A percentile compares a stretch with the other conserved stretches of the same genome.
phyloP scores from a whole-genome alignment of 2,888 invertebrate genomes.

The Microctonus aethiopoides region DNA sequence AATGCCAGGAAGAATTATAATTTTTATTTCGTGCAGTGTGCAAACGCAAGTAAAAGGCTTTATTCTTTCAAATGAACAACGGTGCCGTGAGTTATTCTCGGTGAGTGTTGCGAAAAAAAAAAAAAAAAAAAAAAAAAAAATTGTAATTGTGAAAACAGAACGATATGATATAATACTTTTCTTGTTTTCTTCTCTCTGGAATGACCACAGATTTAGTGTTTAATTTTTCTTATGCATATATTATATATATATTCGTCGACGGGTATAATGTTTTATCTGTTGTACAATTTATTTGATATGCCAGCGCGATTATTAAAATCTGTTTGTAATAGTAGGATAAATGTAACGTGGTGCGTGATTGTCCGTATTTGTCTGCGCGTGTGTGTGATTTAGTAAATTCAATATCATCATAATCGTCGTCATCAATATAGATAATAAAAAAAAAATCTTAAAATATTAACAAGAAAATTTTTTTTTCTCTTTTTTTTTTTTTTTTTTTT shows the following conservation, averaged over 20 bases:
- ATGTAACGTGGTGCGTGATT: not conserved
- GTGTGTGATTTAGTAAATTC: not conserved
- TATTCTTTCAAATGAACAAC: not conserved
- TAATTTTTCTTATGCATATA: conserved; percentile 1
- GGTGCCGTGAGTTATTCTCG: conserved; percentile 22
- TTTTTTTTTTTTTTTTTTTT: not conserved
- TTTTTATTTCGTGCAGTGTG: conserved; percentile 2
- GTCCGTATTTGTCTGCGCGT: not conserved
- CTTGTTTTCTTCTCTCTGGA: not conserved
- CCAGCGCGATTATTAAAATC: conserved; percentile 1
- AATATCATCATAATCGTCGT: conserved; percentile 1
- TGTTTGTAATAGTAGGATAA: not conserved
- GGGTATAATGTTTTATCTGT: conserved; percentile 8
- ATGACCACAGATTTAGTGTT: not conserved
- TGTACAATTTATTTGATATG: conserved; percentile 13
- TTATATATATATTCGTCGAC: not conserved
- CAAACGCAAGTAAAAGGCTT: not conserved
- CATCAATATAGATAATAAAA: conserved; percentile 3
- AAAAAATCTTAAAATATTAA: not conserved
- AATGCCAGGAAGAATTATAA: not conserved
- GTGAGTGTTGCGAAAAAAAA: conserved; percentile 22
- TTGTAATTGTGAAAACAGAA: not conserved
- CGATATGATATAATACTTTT: not conserved
- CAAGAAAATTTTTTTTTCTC: too few relatives aligned
- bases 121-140: too few relatives aligned